phyloP scores from a whole-genome alignment of 64 coral and sea anemone genomes.

The Catalaphyllia jardinei region DNA sequence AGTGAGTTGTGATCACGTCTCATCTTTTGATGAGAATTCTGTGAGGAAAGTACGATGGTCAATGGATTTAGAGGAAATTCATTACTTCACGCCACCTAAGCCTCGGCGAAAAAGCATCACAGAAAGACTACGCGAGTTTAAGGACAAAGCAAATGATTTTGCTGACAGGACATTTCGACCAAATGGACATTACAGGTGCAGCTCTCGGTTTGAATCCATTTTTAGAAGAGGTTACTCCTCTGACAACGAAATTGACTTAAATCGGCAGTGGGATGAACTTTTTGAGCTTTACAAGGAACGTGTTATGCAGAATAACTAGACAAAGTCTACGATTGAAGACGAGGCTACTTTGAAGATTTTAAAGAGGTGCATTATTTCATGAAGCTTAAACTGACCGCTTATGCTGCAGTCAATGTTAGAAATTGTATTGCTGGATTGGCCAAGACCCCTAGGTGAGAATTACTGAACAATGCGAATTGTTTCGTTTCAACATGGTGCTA shows the following conservation, averaged over 20 bases:
- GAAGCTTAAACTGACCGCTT: no score
- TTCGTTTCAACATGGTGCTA: no score
- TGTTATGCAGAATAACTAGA: neutral
- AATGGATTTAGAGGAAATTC: slow-evolving; percentile 23
- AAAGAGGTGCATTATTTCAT: neutral
- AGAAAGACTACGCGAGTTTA: slow-evolving; percentile 14
- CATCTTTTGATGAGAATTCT: neutral
- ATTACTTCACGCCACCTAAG: slow-evolving; percentile 25
- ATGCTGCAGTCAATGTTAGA: no score
- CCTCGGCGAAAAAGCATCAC: slow-evolving; percentile 26
- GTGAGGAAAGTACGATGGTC: slow-evolving; percentile 12
- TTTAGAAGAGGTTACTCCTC: neutral
- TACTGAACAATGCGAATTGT: no score
- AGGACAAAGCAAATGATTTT: slow-evolving; percentile 19
- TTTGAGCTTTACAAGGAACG: slow-evolving; percentile 20
- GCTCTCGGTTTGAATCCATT: neutral
- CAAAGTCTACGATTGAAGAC: neutral
- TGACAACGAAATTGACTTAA: slow-evolving; percentile 6
- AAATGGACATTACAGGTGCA: slow-evolving; percentile 13
- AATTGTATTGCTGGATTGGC: no score
- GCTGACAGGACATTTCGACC: slow-evolving; percentile 36
- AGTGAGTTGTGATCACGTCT: slow-evolving; percentile 6
- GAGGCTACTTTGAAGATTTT: neutral
- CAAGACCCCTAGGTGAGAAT: no score
- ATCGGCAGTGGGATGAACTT: slow-evolving; percentile 16